Conservation (phyloP, 1,140 invertebrate genomes). For the Sarcophaga bullata region DNA sequence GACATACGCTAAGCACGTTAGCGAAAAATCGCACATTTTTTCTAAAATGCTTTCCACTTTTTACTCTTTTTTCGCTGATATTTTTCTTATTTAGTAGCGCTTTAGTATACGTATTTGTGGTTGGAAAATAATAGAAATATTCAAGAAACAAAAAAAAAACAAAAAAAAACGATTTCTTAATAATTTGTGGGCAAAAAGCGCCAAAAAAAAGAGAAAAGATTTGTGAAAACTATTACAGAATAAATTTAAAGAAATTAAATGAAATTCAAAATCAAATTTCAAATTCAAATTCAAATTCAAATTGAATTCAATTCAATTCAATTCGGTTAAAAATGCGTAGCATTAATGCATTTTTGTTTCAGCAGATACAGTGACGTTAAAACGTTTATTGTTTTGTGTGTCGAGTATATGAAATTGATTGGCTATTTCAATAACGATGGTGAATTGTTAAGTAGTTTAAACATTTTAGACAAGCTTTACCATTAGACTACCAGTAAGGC, state of each 20-base stretch:
- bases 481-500: too few relatives aligned
- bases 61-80: not conserved
- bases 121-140: constrained; percentile 6
- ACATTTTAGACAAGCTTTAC: too few relatives aligned
- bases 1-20: not conserved
- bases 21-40: not conserved
- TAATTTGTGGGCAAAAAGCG: not conserved
- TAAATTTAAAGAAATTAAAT: not conserved
- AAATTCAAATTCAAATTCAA: not conserved
- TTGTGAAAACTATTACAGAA: not conserved
- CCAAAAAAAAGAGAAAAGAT: not conserved
- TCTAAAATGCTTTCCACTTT: not conserved
- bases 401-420: not conserved
- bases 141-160: not conserved
- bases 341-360: not conserved
- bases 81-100: not conserved
- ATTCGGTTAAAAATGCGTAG: not conserved
- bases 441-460: not conserved
- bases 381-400: not conserved
- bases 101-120: too few relatives aligned
- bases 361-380: not conserved
- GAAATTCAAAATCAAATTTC: too few relatives aligned
- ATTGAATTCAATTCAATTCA: not conserved
- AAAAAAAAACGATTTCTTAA: not conserved
- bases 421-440: not conserved